Conservation (phyloP, 1,140 invertebrate genomes). For the Euwallacea fornicatus region DNA sequence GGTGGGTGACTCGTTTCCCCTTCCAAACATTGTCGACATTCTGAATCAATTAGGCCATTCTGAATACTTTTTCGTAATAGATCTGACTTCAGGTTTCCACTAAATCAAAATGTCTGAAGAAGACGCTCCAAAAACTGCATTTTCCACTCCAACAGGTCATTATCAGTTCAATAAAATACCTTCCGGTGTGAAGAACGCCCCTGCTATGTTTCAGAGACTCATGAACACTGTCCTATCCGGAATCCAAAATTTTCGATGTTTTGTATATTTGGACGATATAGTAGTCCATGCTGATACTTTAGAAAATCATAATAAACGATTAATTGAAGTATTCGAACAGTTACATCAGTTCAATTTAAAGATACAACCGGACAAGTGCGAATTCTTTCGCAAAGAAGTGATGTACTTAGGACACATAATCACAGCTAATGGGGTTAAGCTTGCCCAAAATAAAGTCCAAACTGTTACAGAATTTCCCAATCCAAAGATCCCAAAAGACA, state of each 20-base stretch:
- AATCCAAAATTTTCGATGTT: constrained; percentile 29
- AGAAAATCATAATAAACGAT: too few relatives aligned
- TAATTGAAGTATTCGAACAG: constrained; percentile 26
- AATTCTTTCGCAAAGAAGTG: constrained; percentile 53
- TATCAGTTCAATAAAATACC: constrained; percentile 31
- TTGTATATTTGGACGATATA: constrained; percentile 33
- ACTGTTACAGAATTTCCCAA: constrained; percentile 40
- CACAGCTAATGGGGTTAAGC: constrained; percentile 39
- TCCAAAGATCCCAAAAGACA: constrained; percentile 42
- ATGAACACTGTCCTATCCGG: constrained; percentile 30
- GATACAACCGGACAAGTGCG: constrained; percentile 42
- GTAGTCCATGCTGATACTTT: constrained; percentile 18
- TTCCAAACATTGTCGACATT: too few relatives aligned
- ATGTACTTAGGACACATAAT: constrained; percentile 54
- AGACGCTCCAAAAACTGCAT: constrained; percentile 45
- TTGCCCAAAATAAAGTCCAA: constrained; percentile 41
- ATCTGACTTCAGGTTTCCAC: constrained; percentile 43
- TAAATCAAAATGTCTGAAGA: constrained; percentile 10
- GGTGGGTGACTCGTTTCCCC: constrained; percentile 55
- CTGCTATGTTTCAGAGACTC: constrained; percentile 26
- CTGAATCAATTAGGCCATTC: constrained; percentile 46
- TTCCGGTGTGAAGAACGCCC: constrained; percentile 29
- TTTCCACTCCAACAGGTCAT: too few relatives aligned
- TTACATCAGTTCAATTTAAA: constrained; percentile 33
- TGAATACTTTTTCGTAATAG: constrained; percentile 51